Evolutionary conservation across 64 coral and sea anemone species (phyloP).

Genomic region (Montipora sp.): DNA sequence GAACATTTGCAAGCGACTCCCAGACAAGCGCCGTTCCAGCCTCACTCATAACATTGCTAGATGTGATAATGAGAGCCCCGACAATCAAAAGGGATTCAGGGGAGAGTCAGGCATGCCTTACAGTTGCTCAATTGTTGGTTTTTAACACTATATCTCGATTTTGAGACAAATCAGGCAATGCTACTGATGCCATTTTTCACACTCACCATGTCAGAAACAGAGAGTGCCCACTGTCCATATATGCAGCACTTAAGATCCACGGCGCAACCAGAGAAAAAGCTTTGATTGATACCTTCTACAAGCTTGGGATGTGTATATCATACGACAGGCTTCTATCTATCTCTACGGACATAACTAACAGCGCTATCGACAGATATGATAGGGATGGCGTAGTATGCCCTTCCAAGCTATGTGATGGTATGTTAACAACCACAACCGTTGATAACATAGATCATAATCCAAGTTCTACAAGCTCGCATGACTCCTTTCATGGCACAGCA

Average conservation of each 20-base stretch:
- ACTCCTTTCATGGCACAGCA: too few relatives aligned
- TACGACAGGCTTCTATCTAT: slow-evolving; percentile 37
- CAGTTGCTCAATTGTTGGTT: slow-evolving; percentile 50
- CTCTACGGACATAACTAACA: slow-evolving; percentile 1
- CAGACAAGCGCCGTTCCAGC: slow-evolving; percentile 48
- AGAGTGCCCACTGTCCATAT: slow-evolving; percentile 63
- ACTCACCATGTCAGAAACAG: slow-evolving; percentile 43
- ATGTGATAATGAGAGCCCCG: slow-evolving; percentile 33
- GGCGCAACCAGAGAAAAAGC: slow-evolving; percentile 32
- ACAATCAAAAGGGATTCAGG: neutral
- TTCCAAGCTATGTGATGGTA: slow-evolving; percentile 9
- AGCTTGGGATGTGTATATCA: slow-evolving; percentile 46
- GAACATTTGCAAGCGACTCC: slow-evolving; percentile 23
- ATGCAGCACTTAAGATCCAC: slow-evolving; percentile 47
- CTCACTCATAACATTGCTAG: slow-evolving; percentile 21
- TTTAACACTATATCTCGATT: slow-evolving; percentile 11
- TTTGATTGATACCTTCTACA: slow-evolving; percentile 60
- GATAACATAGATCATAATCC: slow-evolving; percentile 58
- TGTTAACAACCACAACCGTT: slow-evolving; percentile 38
- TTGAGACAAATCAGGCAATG: slow-evolving; percentile 6
- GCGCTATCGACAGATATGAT: slow-evolving; percentile 21
- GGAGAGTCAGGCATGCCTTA: slow-evolving; percentile 40
- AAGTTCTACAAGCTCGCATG: slow-evolving; percentile 24
- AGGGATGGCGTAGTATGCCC: slow-evolving; percentile 19
- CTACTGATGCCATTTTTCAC: slow-evolving; percentile 1